A percentile compares a stretch with the other conserved stretches of the same genome.
Evolutionary conservation across 2,113 vertebrate species (phyloP).

Genomic region (Sander vitreus): DNA sequence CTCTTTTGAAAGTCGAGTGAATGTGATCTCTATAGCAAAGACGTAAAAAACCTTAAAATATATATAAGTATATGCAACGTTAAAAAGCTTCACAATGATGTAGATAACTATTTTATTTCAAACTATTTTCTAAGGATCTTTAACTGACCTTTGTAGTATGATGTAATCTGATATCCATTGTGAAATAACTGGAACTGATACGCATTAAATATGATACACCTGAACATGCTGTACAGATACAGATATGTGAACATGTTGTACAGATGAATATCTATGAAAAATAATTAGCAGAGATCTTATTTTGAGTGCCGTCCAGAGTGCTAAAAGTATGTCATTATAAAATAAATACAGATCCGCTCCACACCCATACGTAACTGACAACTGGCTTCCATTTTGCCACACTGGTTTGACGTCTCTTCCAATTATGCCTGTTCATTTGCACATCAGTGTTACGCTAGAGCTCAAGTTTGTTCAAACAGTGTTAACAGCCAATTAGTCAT

Average conservation of each 20-base stretch:
- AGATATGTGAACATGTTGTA: neutral
- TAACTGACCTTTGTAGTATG: too few relatives aligned
- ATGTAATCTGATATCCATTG: neutral
- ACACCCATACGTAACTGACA: conserved; percentile 30
- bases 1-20: neutral
- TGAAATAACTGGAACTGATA: conserved; percentile 1
- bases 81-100: neutral
- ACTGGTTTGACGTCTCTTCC: conserved; percentile 43
- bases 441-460: conserved; percentile 49
- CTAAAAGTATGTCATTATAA: conserved; percentile 12
- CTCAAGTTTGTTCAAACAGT: conserved; percentile 69
- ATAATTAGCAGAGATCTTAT: neutral
- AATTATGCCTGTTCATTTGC: conserved; percentile 57
- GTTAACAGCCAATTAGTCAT: conserved; percentile 80
- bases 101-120: neutral
- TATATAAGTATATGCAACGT: too few relatives aligned
- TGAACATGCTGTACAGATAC: neutral
- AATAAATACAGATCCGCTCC: conserved; percentile 7
- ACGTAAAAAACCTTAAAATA: neutral
- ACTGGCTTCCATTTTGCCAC: conserved; percentile 31
- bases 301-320: neutral
- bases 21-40: neutral
- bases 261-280: neutral
- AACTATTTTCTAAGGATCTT: neutral
- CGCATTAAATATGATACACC: neutral